These are phyloP conservation scores for Noctua comes DNA, from an alignment of 2,888 invertebrate genomes.

Conservation along the genomic window DNA sequence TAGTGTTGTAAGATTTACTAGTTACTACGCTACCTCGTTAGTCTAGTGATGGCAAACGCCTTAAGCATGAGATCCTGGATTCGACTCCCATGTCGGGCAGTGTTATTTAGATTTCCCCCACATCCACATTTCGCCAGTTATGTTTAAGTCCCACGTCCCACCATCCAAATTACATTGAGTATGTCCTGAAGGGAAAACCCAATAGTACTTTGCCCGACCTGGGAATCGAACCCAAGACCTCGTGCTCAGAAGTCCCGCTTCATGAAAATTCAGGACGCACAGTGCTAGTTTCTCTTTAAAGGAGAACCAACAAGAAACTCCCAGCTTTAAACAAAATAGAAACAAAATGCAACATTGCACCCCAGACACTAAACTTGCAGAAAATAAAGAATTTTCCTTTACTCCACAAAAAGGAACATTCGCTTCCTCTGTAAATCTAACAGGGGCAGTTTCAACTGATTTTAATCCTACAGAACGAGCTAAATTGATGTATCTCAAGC, in stretches of 20 bases:
- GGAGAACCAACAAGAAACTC: neutral
- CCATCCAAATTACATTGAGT: no score
- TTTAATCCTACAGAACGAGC: constrained; percentile 48
- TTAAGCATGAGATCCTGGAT: no score
- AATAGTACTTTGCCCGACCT: neutral
- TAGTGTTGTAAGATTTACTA: no score
- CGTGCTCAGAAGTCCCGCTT: neutral
- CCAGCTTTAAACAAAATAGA: neutral
- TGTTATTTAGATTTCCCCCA: neutral
- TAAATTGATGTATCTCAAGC: constrained; percentile 50
- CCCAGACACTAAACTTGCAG: constrained; percentile 7
- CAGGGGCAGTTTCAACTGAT: constrained; percentile 20
- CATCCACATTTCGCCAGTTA: neutral
- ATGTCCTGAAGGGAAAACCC: neutral
- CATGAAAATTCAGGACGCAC: neutral
- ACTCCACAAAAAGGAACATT: neutral
- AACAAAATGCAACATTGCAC: constrained; percentile 2
- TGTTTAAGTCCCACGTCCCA: no score
- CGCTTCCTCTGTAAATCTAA: constrained; percentile 26
- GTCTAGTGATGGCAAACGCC: no score
- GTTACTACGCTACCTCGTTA: no score
- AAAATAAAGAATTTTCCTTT: constrained; percentile 25
- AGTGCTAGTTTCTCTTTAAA: neutral
- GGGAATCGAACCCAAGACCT: neutral
- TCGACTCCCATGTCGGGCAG: no score